Conservation (phyloP, 2,113 vertebrate species). For the Morphnarchus princeps region DNA sequence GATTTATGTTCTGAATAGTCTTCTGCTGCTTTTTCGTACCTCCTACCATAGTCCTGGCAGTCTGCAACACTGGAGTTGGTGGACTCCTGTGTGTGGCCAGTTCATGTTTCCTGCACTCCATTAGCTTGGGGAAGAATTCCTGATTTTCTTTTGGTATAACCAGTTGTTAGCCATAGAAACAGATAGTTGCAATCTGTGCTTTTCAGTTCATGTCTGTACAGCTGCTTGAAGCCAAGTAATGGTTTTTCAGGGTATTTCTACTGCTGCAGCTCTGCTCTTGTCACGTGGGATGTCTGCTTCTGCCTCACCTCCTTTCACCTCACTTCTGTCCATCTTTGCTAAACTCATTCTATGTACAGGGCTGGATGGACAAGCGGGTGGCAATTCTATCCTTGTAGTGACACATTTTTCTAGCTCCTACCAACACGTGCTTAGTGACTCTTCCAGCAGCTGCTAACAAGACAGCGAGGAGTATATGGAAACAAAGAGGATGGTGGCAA, state of each 20-base stretch:
- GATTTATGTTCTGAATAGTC: not conserved
- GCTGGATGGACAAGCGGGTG: not conserved
- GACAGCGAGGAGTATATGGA: not conserved
- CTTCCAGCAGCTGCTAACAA: rapidly evolving
- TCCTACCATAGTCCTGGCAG: not conserved
- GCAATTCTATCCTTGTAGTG: not conserved
- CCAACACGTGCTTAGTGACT: not conserved
- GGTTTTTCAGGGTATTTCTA: not conserved
- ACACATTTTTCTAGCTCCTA: not conserved
- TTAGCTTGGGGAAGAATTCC: not conserved
- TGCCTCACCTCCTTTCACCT: conserved; percentile 21
- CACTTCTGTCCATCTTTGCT: not conserved
- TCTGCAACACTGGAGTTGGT: rapidly evolving
- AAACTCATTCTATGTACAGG: not conserved
- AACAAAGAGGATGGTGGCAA: not conserved
- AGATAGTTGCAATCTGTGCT: not conserved
- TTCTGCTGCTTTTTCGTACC: not conserved
- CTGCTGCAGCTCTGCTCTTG: not conserved
- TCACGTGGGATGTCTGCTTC: not conserved
- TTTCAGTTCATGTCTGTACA: not conserved
- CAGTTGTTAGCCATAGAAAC: not conserved
- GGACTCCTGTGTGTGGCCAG: not conserved
- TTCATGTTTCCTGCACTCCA: rapidly evolving
- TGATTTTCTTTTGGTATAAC: not conserved
- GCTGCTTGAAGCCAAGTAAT: not conserved